A percentile compares a stretch with the other conserved stretches of the same genome.
phyloP scores from a whole-genome alignment of 2,888 invertebrate species.

The Dryobota labecula region DNA sequence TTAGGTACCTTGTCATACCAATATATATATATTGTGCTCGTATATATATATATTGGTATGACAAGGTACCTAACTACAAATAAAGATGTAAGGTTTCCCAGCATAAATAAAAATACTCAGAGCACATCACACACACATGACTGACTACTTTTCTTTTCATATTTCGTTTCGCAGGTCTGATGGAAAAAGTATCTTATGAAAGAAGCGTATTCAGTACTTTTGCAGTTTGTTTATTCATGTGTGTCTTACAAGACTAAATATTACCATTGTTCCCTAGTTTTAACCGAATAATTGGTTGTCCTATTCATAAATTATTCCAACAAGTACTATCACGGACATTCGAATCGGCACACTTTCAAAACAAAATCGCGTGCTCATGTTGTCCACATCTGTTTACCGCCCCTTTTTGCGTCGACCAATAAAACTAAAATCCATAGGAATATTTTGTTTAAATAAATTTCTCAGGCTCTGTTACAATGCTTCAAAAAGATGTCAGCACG shows the following conservation, averaged over 20 bases:
- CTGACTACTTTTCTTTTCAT: slow-evolving; percentile 10
- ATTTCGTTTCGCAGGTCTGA: background rate
- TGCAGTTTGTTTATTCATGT: background rate
- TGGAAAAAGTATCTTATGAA: background rate
- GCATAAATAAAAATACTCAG: background rate
- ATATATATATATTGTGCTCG: background rate
- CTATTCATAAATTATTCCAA: background rate
- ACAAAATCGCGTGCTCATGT: too few species aligned
- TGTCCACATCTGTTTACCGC: too few species aligned
- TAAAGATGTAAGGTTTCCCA: background rate
- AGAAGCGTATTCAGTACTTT: background rate
- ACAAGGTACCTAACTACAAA: background rate
- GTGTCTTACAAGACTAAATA: background rate
- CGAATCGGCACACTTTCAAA: too few species aligned
- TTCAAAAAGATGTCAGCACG: too few species aligned
- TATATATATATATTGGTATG: background rate
- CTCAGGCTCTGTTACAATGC: too few species aligned
- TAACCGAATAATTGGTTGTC: background rate
- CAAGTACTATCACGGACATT: too few species aligned
- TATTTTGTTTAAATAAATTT: too few species aligned
- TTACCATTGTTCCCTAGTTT: background rate
- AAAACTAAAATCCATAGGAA: too few species aligned
- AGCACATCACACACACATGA: background rate
- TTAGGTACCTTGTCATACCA: background rate
- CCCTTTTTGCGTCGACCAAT: too few species aligned